phyloP scores from a whole-genome alignment of 2,797 vertebrate genomes.

The Rhabdomys pumilio region DNA sequence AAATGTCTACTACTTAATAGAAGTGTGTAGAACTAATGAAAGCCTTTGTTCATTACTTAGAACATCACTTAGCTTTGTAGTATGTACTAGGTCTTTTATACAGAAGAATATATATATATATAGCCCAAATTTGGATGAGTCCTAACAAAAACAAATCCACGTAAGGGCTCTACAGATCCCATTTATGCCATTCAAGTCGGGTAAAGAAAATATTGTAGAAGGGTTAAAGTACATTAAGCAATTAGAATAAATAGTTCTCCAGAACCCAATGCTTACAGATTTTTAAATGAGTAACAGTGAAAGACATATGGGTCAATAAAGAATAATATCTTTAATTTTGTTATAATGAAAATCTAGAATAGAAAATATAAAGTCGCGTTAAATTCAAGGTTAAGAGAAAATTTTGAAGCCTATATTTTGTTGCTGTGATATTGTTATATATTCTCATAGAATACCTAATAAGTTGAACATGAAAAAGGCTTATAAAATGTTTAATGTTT shows the following conservation, averaged over 20 bases:
- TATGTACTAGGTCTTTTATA: background rate
- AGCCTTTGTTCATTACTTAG: background rate
- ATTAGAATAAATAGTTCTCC: background rate
- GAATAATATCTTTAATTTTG: background rate
- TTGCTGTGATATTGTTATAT: background rate
- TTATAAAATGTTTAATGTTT: background rate
- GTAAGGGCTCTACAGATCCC: background rate
- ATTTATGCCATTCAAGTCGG: background rate
- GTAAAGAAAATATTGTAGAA: background rate
- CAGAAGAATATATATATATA: background rate
- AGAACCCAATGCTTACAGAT: background rate
- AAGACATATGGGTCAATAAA: background rate
- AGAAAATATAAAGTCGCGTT: background rate
- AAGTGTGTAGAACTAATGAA: background rate
- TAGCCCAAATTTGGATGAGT: background rate
- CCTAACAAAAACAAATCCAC: background rate
- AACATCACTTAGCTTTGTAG: background rate
- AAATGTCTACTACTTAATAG: background rate
- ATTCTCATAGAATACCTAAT: background rate
- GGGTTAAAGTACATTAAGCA: conserved; percentile 11
- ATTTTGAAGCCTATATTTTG: background rate
- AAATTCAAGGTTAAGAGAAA: background rate
- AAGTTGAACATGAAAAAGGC: background rate
- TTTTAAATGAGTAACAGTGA: conserved; percentile 18
- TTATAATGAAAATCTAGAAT: background rate